Conservation (phyloP, 2,113 vertebrate genomes). For the Rissa tridactyla region DNA sequence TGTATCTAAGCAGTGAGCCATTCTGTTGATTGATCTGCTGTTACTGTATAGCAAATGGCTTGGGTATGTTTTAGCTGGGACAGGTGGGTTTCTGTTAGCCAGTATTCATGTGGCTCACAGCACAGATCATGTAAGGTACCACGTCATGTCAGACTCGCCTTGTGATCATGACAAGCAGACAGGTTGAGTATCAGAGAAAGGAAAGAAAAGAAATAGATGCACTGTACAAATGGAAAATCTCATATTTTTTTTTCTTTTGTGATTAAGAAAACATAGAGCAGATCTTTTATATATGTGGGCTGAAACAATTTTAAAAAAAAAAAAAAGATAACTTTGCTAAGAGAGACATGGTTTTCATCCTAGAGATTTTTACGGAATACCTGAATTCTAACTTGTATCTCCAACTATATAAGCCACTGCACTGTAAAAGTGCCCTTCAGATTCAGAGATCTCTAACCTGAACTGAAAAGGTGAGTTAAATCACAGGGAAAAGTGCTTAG, state of each 20-base stretch:
- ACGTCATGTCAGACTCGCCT: fast-evolving
- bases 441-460: not conserved
- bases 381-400: not conserved
- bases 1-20: not conserved
- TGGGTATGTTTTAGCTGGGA: not conserved
- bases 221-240: not conserved
- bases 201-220: not conserved
- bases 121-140: not conserved
- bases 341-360: not conserved
- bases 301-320: not conserved
- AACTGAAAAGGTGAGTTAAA: not conserved
- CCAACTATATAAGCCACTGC: not conserved
- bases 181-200: not conserved
- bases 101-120: not conserved
- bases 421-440: not conserved
- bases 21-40: not conserved
- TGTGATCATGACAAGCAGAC: not conserved
- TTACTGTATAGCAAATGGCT: not conserved
- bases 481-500: not conserved
- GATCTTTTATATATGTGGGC: not conserved
- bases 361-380: not conserved
- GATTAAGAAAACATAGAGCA: not conserved
- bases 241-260: not conserved
- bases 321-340: not conserved
- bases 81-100: not conserved